Conservation (phyloP, 2,888 invertebrate species). For the Acanthoscelides obtectus region DNA sequence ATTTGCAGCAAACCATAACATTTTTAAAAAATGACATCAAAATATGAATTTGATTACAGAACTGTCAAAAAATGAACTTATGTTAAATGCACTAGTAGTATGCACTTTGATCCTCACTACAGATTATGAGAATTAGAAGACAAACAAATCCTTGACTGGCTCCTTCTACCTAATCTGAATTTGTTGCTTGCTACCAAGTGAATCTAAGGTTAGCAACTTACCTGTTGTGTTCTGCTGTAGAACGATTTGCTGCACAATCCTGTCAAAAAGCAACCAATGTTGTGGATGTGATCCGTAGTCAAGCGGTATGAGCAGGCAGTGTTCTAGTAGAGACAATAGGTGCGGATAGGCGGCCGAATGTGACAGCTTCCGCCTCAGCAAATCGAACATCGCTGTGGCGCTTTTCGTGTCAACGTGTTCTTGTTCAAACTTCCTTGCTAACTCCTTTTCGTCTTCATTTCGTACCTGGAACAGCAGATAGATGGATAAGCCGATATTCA, state of each 20-base stretch:
- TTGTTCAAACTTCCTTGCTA: conserved; percentile 84
- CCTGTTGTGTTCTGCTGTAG: conserved; percentile 60
- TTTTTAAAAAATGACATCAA: too few relatives aligned
- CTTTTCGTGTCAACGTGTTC: conserved; percentile 93
- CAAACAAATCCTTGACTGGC: too few relatives aligned
- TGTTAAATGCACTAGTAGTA: too few relatives aligned
- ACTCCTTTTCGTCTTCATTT: conserved; percentile 91
- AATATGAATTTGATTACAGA: too few relatives aligned
- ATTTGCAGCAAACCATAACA: too few relatives aligned
- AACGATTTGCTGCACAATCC: conserved; percentile 88
- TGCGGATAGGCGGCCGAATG: conserved; percentile 93
- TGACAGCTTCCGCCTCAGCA: conserved; percentile 80
- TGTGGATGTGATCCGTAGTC: conserved; percentile 84
- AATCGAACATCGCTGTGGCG: conserved; percentile 87
- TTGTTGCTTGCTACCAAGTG: too few relatives aligned
- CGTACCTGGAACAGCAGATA: conserved; percentile 54
- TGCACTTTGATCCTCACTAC: too few relatives aligned
- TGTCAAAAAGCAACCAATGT: conserved; percentile 91
- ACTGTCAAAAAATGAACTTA: too few relatives aligned
- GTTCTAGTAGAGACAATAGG: conserved; percentile 83
- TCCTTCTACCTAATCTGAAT: too few relatives aligned
- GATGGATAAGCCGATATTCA: too few relatives aligned
- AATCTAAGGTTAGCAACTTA: too few relatives aligned
- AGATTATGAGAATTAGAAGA: too few relatives aligned
- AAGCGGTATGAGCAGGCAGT: conserved; percentile 78